phyloP scores from a whole-genome alignment of 2,888 invertebrate species.

The Yponomeuta evonymella region DNA sequence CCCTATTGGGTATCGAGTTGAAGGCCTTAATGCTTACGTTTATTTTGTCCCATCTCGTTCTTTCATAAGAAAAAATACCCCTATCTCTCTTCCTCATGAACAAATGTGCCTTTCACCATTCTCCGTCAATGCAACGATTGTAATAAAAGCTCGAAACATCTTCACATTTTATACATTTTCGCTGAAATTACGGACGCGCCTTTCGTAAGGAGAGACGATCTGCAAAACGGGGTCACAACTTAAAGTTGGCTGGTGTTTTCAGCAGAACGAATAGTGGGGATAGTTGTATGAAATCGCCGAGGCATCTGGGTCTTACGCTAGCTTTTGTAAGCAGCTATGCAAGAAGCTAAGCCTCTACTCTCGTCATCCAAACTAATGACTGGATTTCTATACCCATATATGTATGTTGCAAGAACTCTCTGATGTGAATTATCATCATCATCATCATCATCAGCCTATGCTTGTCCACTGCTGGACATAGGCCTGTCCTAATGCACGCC shows the following conservation, averaged over 20 bases:
- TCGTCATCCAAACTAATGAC: not conserved
- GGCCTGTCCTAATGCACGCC: too few species aligned
- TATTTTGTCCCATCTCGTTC: not conserved
- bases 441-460: too few species aligned
- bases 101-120: not conserved
- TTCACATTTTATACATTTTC: not conserved
- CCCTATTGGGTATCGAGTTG: not conserved
- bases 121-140: not conserved
- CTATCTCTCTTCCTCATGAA: not conserved
- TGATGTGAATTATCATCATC: too few species aligned
- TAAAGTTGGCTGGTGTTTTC: not conserved
- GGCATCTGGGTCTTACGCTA: slow-evolving; percentile 8
- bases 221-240: slow-evolving; percentile 12
- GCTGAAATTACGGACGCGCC: not conserved
- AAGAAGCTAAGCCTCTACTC: slow-evolving; percentile 3
- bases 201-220: not conserved
- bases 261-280: slow-evolving; percentile 14
- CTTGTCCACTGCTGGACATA: too few species aligned
- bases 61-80: not conserved
- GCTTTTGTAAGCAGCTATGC: slow-evolving; percentile 11
- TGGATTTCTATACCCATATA: not conserved
- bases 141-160: not conserved
- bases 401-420: not conserved
- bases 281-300: slow-evolving; percentile 15
- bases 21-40: not conserved